A percentile compares a stretch with the other conserved stretches of the same genome.
phyloP scores from a whole-genome alignment of 2,888 invertebrate species.

The Spodoptera exigua region DNA sequence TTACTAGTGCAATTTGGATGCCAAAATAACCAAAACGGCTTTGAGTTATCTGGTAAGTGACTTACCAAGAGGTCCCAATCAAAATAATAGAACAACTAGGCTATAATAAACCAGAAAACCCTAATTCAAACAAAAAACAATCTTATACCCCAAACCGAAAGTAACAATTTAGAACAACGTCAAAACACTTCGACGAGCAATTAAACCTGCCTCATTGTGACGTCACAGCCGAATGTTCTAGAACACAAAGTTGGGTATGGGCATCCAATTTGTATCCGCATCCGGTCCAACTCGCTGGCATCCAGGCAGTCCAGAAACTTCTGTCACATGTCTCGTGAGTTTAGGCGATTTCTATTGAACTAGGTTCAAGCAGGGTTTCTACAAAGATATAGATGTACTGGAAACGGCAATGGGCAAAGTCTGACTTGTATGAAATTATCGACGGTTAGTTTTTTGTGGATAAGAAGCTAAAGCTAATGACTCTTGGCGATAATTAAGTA shows the following conservation, averaged over 20 bases:
- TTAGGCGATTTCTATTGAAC: slow-evolving; percentile 76
- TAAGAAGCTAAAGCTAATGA: no score
- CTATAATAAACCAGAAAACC: no score
- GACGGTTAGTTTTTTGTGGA: no score
- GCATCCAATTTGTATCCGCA: slow-evolving; percentile 70
- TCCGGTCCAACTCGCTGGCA: slow-evolving; percentile 64
- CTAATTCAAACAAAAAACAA: neutral
- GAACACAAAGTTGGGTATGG: slow-evolving; percentile 49
- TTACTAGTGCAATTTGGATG: no score
- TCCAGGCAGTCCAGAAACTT: slow-evolving; percentile 74
- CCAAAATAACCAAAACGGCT: no score
- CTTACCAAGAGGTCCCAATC: no score
- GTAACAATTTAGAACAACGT: no score
- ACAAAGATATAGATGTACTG: slow-evolving; percentile 25
- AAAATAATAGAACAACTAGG: no score
- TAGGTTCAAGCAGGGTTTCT: slow-evolving; percentile 54
- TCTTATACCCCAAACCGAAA: no score
- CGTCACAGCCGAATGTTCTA: slow-evolving; percentile 40
- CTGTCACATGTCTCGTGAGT: slow-evolving; percentile 80
- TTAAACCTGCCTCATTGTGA: slow-evolving; percentile 13
- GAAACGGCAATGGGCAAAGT: slow-evolving; percentile 31
- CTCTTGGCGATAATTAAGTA: no score
- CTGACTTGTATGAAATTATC: no score
- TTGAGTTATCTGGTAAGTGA: no score
- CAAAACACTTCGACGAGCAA: slow-evolving; percentile 2